phyloP scores from a whole-genome alignment of 2,888 invertebrate species.

The Chloroclysta siterata region DNA sequence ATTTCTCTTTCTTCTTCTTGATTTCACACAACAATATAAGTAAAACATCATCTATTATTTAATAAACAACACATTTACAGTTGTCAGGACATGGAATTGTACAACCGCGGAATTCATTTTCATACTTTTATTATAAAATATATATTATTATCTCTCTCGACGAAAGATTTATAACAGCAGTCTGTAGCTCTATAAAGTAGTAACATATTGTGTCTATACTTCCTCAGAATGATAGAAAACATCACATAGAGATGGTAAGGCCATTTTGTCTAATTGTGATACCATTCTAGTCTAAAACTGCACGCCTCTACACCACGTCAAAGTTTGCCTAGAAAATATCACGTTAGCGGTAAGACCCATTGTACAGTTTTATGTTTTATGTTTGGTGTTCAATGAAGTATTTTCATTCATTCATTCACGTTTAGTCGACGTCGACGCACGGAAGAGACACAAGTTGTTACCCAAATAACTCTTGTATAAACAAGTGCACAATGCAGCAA shows the following conservation, averaged over 20 bases:
- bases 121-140: slow-evolving; percentile 40
- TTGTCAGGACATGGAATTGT: slow-evolving; percentile 27
- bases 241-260: not conserved
- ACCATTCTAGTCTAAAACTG: no score
- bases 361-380: no score
- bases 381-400: no score
- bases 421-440: no score
- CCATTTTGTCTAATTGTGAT: no score
- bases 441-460: slow-evolving; percentile 28
- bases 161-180: slow-evolving; percentile 43
- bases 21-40: no score
- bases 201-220: slow-evolving; percentile 24
- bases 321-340: no score
- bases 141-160: slow-evolving; percentile 35
- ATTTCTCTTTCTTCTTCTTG: no score
- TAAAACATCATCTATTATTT: not conserved
- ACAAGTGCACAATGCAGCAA: slow-evolving; percentile 33
- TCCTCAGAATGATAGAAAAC: not conserved
- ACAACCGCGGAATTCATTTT: slow-evolving; percentile 22
- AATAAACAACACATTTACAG: not conserved
- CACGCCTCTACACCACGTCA: no score
- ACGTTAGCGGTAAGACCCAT: no score
- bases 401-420: no score
- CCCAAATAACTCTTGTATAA: slow-evolving; percentile 20
- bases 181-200: slow-evolving; percentile 40